Conservation (phyloP, 2,888 invertebrate species). For the Drepanosiphum platanoidis region DNA sequence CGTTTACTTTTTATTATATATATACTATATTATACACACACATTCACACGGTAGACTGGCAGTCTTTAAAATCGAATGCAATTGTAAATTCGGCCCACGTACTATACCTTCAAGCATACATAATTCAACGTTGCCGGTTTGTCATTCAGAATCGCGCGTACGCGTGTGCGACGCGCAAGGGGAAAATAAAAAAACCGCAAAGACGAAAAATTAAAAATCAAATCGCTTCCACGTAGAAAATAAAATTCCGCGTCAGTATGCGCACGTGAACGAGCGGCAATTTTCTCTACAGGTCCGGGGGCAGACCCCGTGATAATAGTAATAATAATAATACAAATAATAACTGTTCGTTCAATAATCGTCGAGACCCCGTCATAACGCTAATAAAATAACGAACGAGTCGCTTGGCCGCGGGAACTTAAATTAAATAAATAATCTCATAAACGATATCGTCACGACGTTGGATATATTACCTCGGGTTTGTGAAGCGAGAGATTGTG, state of each 20-base stretch:
- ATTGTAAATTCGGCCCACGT: constrained; percentile 51
- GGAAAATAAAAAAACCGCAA: neutral
- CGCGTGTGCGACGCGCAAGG: neutral
- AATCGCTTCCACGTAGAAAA: neutral
- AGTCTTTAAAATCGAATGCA: constrained; percentile 31
- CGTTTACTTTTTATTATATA: neutral
- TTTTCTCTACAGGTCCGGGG: neutral
- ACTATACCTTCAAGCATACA: constrained; percentile 24
- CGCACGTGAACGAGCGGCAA: neutral
- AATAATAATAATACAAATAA: too few species aligned
- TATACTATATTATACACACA: neutral
- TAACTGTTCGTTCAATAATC: too few species aligned
- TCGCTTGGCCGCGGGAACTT: too few species aligned
- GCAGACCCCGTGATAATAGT: too few species aligned
- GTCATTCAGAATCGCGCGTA: neutral
- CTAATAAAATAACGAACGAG: too few species aligned
- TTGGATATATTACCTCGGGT: neutral
- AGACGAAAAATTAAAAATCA: neutral
- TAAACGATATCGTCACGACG: too few species aligned
- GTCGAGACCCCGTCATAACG: too few species aligned
- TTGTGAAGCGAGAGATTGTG: too few species aligned
- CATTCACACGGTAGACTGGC: too few species aligned
- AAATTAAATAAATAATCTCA: too few species aligned
- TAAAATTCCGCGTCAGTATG: neutral
- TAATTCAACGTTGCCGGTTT: constrained; percentile 52